phyloP scores from a whole-genome alignment of 2,113 vertebrate species.

The Lathamus discolor region DNA sequence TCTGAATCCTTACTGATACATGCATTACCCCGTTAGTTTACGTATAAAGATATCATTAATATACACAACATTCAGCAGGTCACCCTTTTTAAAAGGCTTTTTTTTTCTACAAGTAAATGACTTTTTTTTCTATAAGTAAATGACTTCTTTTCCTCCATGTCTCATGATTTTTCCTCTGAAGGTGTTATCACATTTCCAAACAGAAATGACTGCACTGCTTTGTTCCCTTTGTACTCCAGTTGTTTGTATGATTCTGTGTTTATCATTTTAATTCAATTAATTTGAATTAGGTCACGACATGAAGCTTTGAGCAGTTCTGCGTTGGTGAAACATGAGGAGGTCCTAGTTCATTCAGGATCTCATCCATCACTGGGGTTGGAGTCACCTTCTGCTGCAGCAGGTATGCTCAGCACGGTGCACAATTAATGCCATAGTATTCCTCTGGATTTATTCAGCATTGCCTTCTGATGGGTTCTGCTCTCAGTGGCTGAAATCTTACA shows the following conservation, averaged over 20 bases:
- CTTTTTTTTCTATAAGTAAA: not conserved
- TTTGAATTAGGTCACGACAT: not conserved
- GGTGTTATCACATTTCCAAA: not conserved
- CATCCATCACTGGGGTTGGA: slow-evolving; percentile 38
- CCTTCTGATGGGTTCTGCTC: slow-evolving; percentile 20
- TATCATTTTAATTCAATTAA: slow-evolving; percentile 20
- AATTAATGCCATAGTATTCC: slow-evolving; percentile 26
- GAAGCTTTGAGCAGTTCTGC: slow-evolving; percentile 9
- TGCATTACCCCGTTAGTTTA: slow-evolving; percentile 1
- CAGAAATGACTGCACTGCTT: not conserved
- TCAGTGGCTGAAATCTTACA: slow-evolving; percentile 7
- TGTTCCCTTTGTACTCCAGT: not conserved
- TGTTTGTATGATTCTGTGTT: not conserved
- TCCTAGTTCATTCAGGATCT: not conserved
- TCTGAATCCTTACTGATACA: not conserved
- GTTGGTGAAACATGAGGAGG: slow-evolving; percentile 4
- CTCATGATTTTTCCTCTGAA: not conserved
- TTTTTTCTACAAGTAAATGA: not conserved
- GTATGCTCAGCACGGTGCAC: slow-evolving; percentile 35
- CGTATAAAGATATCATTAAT: not conserved
- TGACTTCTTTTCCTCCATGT: not conserved
- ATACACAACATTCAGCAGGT: not conserved
- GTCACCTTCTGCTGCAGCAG: slow-evolving; percentile 48
- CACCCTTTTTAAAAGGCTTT: not conserved
- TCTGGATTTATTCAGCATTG: slow-evolving; percentile 28